These are phyloP conservation scores for Phocides pigmalion DNA, from an alignment of 1,140 invertebrate genomes.

Conservation along the genomic window DNA sequence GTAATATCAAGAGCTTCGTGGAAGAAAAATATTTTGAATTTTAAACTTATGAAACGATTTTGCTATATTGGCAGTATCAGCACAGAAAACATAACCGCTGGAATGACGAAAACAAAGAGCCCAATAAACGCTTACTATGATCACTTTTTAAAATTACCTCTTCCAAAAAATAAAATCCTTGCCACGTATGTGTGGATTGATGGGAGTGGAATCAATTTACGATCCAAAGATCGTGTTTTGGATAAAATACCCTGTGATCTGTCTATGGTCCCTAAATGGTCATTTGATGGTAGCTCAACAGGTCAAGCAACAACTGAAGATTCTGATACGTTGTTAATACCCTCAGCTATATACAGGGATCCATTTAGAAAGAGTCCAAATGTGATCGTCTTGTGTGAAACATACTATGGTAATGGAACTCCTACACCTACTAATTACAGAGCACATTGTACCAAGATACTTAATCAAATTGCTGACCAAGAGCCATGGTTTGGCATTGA, in stretches of 20 bases:
- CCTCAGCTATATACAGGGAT: slow-evolving; percentile 95
- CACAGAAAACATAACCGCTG: slow-evolving; percentile 47
- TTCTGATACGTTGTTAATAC: slow-evolving; percentile 95
- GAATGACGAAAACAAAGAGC: slow-evolving; percentile 38
- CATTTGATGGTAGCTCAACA: slow-evolving; percentile 96
- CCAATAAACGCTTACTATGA: slow-evolving; percentile 79
- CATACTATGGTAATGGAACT: slow-evolving; percentile 66
- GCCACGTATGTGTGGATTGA: slow-evolving; percentile 96
- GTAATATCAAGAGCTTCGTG: background rate
- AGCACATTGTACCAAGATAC: slow-evolving; percentile 88
- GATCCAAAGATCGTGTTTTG: slow-evolving; percentile 92
- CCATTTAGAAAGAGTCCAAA: slow-evolving; percentile 95
- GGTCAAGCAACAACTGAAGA: slow-evolving; percentile 90
- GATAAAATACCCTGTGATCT: slow-evolving; percentile 87
- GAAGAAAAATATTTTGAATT: background rate
- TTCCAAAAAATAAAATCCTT: slow-evolving; percentile 88
- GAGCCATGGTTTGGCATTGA: slow-evolving; percentile 98
- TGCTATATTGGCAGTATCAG: slow-evolving; percentile 8
- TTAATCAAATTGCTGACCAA: slow-evolving; percentile 88
- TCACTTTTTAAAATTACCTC: slow-evolving; percentile 87
- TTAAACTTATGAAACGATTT: background rate
- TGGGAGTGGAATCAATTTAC: slow-evolving; percentile 91
- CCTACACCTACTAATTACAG: slow-evolving; percentile 89
- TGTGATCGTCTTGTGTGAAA: slow-evolving; percentile 94
- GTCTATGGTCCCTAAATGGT: slow-evolving; percentile 95